These are phyloP conservation scores for Hirundo rustica DNA, from an alignment of 2,797 vertebrate species.

Conservation along the genomic window DNA sequence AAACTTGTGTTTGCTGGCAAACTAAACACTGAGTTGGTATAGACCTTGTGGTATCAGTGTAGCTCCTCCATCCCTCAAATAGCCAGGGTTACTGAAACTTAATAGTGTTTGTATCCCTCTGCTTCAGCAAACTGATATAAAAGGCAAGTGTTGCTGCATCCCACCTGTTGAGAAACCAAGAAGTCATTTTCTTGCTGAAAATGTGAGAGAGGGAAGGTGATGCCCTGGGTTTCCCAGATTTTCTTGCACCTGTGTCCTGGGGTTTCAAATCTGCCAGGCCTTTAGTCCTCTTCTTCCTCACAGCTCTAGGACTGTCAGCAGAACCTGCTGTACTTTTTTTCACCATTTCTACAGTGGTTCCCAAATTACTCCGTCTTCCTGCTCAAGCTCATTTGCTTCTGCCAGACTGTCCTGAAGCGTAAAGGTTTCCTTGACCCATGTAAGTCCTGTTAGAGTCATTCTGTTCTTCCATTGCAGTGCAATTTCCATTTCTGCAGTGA, in stretches of 20 bases:
- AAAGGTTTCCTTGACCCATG: conserved; percentile 24
- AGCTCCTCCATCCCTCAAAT: neutral
- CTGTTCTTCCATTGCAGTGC: neutral
- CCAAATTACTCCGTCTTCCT: neutral
- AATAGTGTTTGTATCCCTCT: neutral
- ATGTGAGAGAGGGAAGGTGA: neutral
- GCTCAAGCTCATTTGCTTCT: conserved; percentile 22
- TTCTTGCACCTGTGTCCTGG: neutral
- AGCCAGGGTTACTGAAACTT: neutral
- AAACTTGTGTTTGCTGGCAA: neutral
- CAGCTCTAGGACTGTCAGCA: neutral
- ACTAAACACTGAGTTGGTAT: neutral
- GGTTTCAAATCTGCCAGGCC: neutral
- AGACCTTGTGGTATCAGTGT: neutral
- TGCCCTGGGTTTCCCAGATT: neutral
- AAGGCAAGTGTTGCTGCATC: neutral
- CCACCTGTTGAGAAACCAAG: neutral
- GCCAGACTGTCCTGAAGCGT: neutral
- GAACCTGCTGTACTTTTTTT: neutral
- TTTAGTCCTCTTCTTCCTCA: neutral
- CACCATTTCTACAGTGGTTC: neutral
- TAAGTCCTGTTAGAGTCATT: neutral
- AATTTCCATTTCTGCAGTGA: neutral
- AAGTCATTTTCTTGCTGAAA: neutral
- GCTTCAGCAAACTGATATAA: neutral